A percentile compares a stretch with the other conserved stretches of the same genome.
Evolutionary conservation across 2,113 vertebrate genomes (phyloP).

Genomic region (Equus przewalskii): DNA sequence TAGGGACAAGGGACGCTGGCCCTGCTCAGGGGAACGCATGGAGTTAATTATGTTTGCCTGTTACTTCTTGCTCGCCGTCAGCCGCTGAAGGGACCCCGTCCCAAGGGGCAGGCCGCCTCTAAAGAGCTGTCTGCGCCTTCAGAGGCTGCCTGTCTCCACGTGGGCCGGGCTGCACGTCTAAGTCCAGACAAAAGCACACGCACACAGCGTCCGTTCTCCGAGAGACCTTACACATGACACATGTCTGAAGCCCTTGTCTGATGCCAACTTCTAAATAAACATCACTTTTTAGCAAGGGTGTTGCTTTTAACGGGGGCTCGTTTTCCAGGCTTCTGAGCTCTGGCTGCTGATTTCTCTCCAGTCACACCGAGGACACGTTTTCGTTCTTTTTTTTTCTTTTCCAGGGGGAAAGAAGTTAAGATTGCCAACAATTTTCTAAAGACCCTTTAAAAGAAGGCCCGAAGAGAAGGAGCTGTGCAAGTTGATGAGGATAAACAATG

Average conservation of each 20-base stretch:
- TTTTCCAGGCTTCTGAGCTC: not conserved
- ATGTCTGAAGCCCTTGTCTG: accelerated
- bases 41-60: not conserved
- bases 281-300: accelerated
- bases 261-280: not conserved
- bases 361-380: not conserved
- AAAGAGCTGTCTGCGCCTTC: not conserved
- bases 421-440: conserved; percentile 77
- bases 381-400: not conserved
- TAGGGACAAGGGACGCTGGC: not conserved
- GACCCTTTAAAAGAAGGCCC: conserved; percentile 46
- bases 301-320: not conserved
- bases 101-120: not conserved
- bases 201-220: accelerated
- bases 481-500: conserved; percentile 84
- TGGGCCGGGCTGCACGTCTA: accelerated
- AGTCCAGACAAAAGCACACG: not conserved
- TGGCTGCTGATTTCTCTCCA: not conserved
- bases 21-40: not conserved
- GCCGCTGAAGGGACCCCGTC: too few species aligned
- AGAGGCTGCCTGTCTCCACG: not conserved
- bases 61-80: not conserved
- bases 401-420: not conserved
- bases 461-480: conserved; percentile 82
- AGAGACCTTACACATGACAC: accelerated